These are phyloP conservation scores for Bufo gargarizans DNA, from an alignment of 2,113 vertebrate species.

Conservation along the genomic window DNA sequence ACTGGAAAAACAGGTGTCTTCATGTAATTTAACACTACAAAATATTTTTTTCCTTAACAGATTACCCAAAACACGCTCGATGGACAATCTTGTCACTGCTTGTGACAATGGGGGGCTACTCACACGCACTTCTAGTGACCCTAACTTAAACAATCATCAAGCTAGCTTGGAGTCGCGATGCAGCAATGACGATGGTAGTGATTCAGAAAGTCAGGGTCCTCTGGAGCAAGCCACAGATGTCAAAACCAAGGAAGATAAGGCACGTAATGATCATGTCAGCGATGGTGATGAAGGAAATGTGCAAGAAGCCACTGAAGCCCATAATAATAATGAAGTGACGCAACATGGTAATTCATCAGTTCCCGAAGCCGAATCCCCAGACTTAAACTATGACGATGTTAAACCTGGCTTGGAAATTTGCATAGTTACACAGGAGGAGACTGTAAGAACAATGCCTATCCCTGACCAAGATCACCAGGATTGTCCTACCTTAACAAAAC, in stretches of 20 bases:
- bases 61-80: conserved; percentile 94
- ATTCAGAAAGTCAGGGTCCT: conserved; percentile 58
- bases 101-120: conserved; percentile 87
- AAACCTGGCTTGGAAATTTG: not conserved
- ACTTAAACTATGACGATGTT: not conserved
- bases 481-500: not conserved
- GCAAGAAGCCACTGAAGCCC: conserved; percentile 51
- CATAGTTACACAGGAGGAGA: not conserved
- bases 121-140: conserved; percentile 95
- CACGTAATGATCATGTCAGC: not conserved
- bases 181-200: conserved; percentile 61
- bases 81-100: conserved; percentile 93
- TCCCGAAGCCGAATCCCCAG: not conserved
- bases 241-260: conserved; percentile 57
- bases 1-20: too few species aligned
- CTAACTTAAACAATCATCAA: conserved; percentile 96
- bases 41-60: conserved; percentile 65
- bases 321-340: conserved; percentile 54
- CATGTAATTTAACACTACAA: too few species aligned
- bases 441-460: not conserved
- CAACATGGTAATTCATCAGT: not conserved
- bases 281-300: not conserved
- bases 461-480: not conserved
- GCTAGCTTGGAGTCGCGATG: conserved; percentile 75
- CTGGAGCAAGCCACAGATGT: conserved; percentile 12